Conservation (phyloP, 30 jellyfish, hydroid and myxozoan genomes). For the Aurelia aurita complex sp. Pacific region DNA sequence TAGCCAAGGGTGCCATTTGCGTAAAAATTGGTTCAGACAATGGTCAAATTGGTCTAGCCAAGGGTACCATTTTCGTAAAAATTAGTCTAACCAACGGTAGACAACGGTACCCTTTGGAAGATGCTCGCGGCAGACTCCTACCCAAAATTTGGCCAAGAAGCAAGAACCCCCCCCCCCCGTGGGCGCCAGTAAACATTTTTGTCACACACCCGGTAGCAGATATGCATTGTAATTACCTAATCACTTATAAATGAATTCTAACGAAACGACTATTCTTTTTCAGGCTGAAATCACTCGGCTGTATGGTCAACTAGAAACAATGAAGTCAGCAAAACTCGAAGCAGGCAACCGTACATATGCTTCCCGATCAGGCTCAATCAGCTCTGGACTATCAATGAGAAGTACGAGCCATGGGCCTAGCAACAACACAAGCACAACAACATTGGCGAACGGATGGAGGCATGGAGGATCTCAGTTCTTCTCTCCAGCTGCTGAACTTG, state of each 20-base stretch:
- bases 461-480: slow-evolving; percentile 47
- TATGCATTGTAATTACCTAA: no score
- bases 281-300: slow-evolving; percentile 69
- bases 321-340: slow-evolving; percentile 57
- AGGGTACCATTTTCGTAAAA: no score
- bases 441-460: slow-evolving; percentile 27
- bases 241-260: no score
- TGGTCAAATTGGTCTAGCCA: no score
- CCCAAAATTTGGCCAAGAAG: no score
- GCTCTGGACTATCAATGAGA: slow-evolving; percentile 29
- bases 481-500: slow-evolving; percentile 66
- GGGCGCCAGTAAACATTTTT: neutral
- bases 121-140: no score
- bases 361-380: slow-evolving; percentile 20
- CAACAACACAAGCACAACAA: slow-evolving; percentile 14
- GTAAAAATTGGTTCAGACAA: no score
- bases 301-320: slow-evolving; percentile 54
- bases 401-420: slow-evolving; percentile 40
- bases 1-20: no score
- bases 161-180: no score
- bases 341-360: slow-evolving; percentile 38
- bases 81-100: no score
- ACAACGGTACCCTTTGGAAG: no score
- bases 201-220: no score
- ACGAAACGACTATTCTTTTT: neutral